Conservation (phyloP, 1,140 invertebrate species). For the Musca domestica region DNA sequence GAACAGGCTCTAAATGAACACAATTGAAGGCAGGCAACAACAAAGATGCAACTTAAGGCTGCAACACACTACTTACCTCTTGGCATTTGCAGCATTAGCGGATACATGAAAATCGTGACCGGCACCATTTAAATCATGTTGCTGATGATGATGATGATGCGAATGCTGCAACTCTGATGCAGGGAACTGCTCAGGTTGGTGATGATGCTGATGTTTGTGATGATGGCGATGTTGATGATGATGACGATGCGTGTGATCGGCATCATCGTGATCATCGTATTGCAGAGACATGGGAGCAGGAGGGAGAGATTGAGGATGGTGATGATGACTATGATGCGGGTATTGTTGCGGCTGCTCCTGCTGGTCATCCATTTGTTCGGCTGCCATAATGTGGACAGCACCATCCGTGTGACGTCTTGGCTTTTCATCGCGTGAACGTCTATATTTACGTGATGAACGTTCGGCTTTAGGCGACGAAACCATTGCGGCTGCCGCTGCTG, state of each 20-base stretch:
- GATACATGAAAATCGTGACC: slow-evolving; percentile 23
- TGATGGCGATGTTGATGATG: slow-evolving; percentile 2
- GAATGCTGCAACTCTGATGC: neutral
- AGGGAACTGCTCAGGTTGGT: neutral
- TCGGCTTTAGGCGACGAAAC: neutral
- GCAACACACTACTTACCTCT: slow-evolving; percentile 13
- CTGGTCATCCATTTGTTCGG: neutral
- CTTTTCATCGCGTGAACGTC: slow-evolving; percentile 13
- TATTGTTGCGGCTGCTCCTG: neutral
- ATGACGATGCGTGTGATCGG: neutral
- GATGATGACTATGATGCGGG: neutral
- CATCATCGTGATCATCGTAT: neutral
- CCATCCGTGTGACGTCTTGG: slow-evolving; percentile 7
- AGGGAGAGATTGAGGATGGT: too few relatives aligned
- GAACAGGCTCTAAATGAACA: neutral
- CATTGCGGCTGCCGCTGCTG: slow-evolving; percentile 17
- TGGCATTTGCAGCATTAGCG: slow-evolving; percentile 19
- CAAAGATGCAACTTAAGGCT: neutral
- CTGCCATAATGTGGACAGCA: neutral
- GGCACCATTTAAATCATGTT: slow-evolving; percentile 23
- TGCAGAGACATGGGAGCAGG: too few relatives aligned
- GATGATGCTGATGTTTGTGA: too few relatives aligned
- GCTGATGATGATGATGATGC: too few relatives aligned
- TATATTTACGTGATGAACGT: slow-evolving; percentile 7
- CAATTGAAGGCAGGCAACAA: neutral